These are phyloP conservation scores for Gonocerus acuteangulatus DNA, from an alignment of 2,888 invertebrate genomes.

Conservation along the genomic window DNA sequence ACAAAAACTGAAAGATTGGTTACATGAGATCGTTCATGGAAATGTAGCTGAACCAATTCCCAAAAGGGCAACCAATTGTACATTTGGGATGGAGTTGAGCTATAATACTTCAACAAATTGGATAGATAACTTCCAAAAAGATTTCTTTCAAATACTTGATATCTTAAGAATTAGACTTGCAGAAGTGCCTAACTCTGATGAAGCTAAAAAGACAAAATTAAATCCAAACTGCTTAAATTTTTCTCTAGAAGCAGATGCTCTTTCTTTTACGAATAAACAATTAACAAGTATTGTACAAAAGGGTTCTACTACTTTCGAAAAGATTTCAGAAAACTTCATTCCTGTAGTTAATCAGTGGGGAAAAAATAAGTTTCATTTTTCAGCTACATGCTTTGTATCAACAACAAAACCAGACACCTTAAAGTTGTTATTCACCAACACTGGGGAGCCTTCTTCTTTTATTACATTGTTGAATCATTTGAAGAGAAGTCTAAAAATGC, in stretches of 20 bases:
- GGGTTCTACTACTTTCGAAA: not conserved
- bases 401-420: not conserved
- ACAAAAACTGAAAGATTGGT: conserved; percentile 18
- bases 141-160: not conserved
- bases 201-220: conserved; percentile 4
- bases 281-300: too few species aligned
- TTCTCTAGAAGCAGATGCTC: conserved; percentile 10
- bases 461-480: too few species aligned
- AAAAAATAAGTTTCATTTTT: not conserved
- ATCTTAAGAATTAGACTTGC: not conserved
- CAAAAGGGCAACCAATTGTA: not conserved
- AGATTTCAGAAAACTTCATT: not conserved
- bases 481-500: too few species aligned
- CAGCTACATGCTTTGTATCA: not conserved
- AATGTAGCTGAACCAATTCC: not conserved
- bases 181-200: not conserved
- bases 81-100: not conserved
- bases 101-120: not conserved
- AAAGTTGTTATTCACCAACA: too few species aligned
- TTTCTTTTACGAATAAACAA: too few species aligned
- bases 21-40: conserved; percentile 9
- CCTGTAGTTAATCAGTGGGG: not conserved
- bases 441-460: too few species aligned
- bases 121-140: not conserved
- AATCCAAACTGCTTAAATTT: not conserved